Evolutionary conservation across 1,140 invertebrate genomes (phyloP).

Genomic region (Anastrepha obliqua): DNA sequence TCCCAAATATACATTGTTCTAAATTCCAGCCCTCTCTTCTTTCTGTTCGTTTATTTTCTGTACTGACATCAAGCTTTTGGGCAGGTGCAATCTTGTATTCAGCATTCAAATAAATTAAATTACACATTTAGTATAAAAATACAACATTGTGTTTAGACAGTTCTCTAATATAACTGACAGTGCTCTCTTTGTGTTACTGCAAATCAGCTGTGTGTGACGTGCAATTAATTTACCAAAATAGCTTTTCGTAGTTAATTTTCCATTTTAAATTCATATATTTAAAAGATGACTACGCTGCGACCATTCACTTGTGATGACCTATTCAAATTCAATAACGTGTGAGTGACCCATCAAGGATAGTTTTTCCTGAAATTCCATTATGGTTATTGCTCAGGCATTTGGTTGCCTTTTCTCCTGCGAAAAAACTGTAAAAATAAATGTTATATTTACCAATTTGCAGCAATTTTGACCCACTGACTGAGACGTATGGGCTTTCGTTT

Average conservation of each 20-base stretch:
- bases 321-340: conserved; percentile 50
- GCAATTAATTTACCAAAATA: neutral
- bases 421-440: conserved; percentile 11
- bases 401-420: conserved; percentile 49
- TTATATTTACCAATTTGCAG: conserved; percentile 77
- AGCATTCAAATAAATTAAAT: no score
- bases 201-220: neutral
- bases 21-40: no score
- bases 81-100: no score
- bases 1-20: no score
- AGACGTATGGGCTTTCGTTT: conserved; percentile 98
- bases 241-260: neutral
- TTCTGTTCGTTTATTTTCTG: no score
- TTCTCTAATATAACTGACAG: neutral
- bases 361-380: neutral
- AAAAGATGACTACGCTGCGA: conserved; percentile 90
- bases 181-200: neutral
- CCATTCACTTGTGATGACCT: conserved; percentile 96
- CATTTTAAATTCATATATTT: neutral
- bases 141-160: neutral
- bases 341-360: neutral
- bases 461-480: conserved; percentile 96
- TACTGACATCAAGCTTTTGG: no score
- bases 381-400: neutral
- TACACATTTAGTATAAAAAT: neutral